phyloP scores from a whole-genome alignment of 2,888 invertebrate genomes.

The Acholoe squamosa region DNA sequence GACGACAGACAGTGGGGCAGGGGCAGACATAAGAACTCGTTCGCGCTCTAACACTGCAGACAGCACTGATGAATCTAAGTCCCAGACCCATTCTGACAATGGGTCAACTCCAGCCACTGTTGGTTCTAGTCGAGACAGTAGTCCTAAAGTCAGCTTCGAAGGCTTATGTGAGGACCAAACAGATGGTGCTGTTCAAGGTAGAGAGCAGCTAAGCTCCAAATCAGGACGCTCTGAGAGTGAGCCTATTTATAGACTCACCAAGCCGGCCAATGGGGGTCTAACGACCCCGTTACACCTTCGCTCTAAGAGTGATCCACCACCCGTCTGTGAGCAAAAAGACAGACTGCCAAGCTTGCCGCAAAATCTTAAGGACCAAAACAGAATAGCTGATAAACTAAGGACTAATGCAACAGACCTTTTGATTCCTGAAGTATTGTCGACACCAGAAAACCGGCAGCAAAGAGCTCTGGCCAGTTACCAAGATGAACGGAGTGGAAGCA shows the following conservation, averaged over 20 bases:
- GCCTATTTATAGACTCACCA: background rate
- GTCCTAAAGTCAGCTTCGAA: constrained; percentile 50
- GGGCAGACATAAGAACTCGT: background rate
- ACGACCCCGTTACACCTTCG: background rate
- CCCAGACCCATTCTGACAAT: background rate
- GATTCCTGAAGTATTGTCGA: background rate
- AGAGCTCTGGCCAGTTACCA: background rate
- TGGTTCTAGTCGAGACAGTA: constrained; percentile 42
- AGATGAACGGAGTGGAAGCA: constrained; percentile 56
- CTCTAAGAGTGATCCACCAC: constrained; percentile 11
- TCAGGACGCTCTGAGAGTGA: constrained; percentile 16
- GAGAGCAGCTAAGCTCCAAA: background rate
- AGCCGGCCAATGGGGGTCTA: background rate
- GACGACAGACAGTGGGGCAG: background rate
- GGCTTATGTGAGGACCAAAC: constrained; percentile 16
- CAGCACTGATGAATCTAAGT: constrained; percentile 28
- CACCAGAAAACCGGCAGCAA: background rate
- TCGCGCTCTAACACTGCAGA: constrained; percentile 54
- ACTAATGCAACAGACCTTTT: constrained; percentile 8
- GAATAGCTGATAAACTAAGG: background rate
- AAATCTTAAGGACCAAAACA: constrained; percentile 4
- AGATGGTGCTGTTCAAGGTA: background rate
- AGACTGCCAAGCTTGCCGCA: background rate
- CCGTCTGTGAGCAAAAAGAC: background rate
- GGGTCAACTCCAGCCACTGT: constrained; percentile 34